phyloP scores from a whole-genome alignment of 2,888 invertebrate genomes.

The Icerya purchasi region DNA sequence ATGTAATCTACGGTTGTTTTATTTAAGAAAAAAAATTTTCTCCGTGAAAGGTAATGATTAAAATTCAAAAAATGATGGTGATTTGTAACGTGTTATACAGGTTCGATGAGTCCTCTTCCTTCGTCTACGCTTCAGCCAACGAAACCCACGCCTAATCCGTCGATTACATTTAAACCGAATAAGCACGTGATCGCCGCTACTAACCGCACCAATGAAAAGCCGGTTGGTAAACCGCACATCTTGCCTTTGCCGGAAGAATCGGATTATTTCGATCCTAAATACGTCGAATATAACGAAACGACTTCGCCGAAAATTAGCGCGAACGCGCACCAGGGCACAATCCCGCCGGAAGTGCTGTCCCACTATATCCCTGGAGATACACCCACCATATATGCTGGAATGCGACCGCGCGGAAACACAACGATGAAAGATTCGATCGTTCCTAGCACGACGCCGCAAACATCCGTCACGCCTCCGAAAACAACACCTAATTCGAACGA shows the following conservation, averaged over 20 bases:
- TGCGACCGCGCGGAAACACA: constrained; percentile 11
- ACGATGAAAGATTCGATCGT: not conserved
- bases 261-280: constrained; percentile 65
- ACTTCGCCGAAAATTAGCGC: constrained; percentile 23
- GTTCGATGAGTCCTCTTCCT: too few species aligned
- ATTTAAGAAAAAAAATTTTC: too few species aligned
- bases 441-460: constrained; percentile 15
- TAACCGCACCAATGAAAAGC: too few species aligned
- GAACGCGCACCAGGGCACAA: constrained; percentile 23
- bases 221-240: not conserved
- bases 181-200: too few species aligned
- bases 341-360: constrained; percentile 20
- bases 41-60: too few species aligned
- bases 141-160: too few species aligned
- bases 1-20: too few species aligned
- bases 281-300: constrained; percentile 37
- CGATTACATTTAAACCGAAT: too few species aligned
- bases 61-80: too few species aligned
- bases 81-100: too few species aligned
- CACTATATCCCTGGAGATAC: constrained; percentile 34
- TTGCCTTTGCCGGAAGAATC: constrained; percentile 45
- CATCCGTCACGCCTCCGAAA: constrained; percentile 15
- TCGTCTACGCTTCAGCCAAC: too few species aligned
- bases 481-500: constrained; percentile 24
- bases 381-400: constrained; percentile 35